Evolutionary conservation across 2,888 invertebrate genomes (phyloP), one percentile per base, ranked within the genome.

Genomic region (Tortrix viridana): DNA sequence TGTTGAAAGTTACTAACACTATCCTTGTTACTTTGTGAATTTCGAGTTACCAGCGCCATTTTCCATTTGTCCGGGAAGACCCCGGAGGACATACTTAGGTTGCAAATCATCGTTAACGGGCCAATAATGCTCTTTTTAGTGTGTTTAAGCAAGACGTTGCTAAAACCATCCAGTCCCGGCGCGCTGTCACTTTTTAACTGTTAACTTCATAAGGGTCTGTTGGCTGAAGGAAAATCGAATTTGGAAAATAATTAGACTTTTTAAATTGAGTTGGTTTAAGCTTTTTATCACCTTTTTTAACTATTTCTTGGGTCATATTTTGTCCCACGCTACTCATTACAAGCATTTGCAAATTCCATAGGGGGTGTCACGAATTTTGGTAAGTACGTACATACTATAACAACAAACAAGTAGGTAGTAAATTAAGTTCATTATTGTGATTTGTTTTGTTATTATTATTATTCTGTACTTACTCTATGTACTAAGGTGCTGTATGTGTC

Each of bases 21-120:
- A 38, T 22, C 26, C 60, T 23, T 63, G 38, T 54, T 37, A 32
- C 18, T 44, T 69, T 69, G 22, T 67, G 26, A n/a, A 69, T 60
- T 0, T 64, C n/a, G 66, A 4, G 41, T 48, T 4, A 69, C 50
- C 1, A 48, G 16, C 14, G 66, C 60, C 19, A 37, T 52, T 61
- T 68, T 66, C 32, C 64, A 65, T 0, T 16, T 9, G 7, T 56
- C 19, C 1, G 68, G 68, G 43, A 66, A 62, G 7, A 48, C 23
- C 14, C 63, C 68, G n/a, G 20, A 44, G n/a, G 19, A 52, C 3
- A 65, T 7, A 19, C 62, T 57, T n/a, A 63, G 23, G 19, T 67
- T 65, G 20, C 52, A 67, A 22, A 41, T 53, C 37, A 54, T 14
- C 1, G 52, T 49, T 7, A 59, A 41, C 22, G 59, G 55, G n/a